Evolutionary conservation across 2,888 invertebrate genomes (phyloP).

Genomic region (Pedicia rivosa): DNA sequence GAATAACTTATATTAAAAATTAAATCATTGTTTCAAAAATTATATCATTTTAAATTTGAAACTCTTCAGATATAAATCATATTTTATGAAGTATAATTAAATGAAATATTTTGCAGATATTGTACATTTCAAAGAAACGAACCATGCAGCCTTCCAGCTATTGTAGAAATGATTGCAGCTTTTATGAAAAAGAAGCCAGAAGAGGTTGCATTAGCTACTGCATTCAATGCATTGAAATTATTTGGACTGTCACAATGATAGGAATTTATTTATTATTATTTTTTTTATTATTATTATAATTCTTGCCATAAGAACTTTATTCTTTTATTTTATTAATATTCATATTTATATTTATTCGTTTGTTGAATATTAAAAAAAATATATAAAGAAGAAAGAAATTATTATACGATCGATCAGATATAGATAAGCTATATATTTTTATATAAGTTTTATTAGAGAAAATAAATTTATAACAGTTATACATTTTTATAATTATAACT

Average conservation of each 20-base stretch:
- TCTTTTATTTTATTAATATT: no score
- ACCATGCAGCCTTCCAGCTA: slow-evolving; percentile 83
- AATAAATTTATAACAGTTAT: no score
- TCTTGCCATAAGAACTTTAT: no score
- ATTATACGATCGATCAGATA: no score
- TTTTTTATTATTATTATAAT: background rate
- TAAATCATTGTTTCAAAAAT: background rate
- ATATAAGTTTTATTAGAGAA: no score
- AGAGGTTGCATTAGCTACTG: slow-evolving; percentile 78
- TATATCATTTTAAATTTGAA: background rate
- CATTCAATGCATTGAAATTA: slow-evolving; percentile 80
- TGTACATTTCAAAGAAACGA: slow-evolving; percentile 94
- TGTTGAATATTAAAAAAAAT: no score
- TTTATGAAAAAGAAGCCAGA: slow-evolving; percentile 75
- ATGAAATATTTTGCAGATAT: slow-evolving; percentile 36
- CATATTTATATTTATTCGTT: no score
- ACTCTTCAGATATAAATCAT: no score
- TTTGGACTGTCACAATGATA: slow-evolving; percentile 65
- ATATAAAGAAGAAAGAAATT: no score
- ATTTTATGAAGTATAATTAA: background rate
- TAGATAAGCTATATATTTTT: no score
- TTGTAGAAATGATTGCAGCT: slow-evolving; percentile 88
- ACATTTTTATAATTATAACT: no score
- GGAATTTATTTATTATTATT: background rate
- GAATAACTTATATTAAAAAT: slow-evolving; percentile 2